Percentiles rank a stretch among this genome's conserved stretches.
Evolutionary conservation across 2,113 vertebrate species (phyloP).

Genomic region (Daubentonia madagascariensis): DNA sequence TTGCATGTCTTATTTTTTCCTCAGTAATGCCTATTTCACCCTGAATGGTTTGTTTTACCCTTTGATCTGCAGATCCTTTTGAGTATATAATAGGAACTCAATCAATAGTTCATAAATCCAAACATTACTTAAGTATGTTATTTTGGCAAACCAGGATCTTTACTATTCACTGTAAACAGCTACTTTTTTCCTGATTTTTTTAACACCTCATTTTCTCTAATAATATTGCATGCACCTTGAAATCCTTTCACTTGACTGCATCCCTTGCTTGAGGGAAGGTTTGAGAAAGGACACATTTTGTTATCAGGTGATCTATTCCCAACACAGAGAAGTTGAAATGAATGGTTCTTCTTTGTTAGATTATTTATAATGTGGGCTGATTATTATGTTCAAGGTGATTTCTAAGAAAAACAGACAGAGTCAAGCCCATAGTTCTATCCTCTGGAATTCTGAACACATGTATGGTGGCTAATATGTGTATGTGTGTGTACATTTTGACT

Average conservation of each 20-base stretch:
- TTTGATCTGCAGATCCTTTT: not conserved
- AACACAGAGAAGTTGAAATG: slow-evolving; percentile 23
- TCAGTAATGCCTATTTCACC: not conserved
- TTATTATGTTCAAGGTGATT: slow-evolving; percentile 13
- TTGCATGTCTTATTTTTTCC: not conserved
- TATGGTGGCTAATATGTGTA: not conserved
- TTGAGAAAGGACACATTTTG: slow-evolving; percentile 38
- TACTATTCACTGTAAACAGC: not conserved
- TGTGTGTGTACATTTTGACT: not conserved
- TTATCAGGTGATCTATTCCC: not conserved
- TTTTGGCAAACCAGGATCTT: slow-evolving; percentile 30
- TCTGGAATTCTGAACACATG: not conserved
- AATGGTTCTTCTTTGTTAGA: slow-evolving; percentile 43
- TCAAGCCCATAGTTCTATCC: not conserved
- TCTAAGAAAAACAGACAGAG: not conserved
- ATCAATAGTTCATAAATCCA: slow-evolving; percentile 26
- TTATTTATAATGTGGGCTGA: not conserved
- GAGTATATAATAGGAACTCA: not conserved
- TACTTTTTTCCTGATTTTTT: not conserved
- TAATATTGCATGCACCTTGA: slow-evolving; percentile 16
- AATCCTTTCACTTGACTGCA: slow-evolving; percentile 19
- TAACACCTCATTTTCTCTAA: not conserved
- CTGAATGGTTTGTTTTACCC: not conserved
- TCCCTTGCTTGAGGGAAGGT: slow-evolving; percentile 42
- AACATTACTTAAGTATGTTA: not conserved